phyloP scores from a whole-genome alignment of 1,140 invertebrate genomes.

The Conus betulinus region DNA sequence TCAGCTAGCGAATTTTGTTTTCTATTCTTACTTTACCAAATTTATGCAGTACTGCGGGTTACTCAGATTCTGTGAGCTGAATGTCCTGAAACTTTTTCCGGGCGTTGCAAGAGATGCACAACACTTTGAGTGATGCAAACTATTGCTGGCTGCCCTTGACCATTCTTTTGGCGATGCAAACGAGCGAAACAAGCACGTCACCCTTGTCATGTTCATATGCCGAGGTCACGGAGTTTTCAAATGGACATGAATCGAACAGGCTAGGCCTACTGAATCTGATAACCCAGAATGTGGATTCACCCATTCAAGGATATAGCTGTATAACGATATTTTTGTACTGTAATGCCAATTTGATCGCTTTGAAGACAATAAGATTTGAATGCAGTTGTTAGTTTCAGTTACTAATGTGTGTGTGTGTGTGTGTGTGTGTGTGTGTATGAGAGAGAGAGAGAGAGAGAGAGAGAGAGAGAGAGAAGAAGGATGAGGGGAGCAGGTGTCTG shows the following conservation, averaged over 20 bases:
- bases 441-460: too few relatives aligned
- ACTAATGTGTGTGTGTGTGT: too few relatives aligned
- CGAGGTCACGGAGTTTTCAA: neutral
- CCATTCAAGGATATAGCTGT: too few relatives aligned
- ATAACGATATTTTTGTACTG: too few relatives aligned
- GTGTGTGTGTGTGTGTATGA: too few relatives aligned
- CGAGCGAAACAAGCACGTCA: neutral
- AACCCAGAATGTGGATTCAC: too few relatives aligned
- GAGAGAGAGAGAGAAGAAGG: too few relatives aligned
- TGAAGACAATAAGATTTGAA: too few relatives aligned
- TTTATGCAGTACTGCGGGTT: conserved; percentile 9
- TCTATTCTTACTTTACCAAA: neutral
- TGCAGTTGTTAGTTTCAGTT: too few relatives aligned
- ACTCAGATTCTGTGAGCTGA: neutral
- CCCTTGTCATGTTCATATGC: neutral
- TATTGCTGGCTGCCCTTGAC: neutral
- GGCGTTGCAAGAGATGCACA: neutral
- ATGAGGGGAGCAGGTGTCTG: too few relatives aligned
- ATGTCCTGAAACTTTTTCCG: neutral
- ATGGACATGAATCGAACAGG: neutral
- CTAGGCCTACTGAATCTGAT: too few relatives aligned
- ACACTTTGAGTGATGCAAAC: neutral
- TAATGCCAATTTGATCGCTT: too few relatives aligned
- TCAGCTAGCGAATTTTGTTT: neutral
- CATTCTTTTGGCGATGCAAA: neutral